Percentiles rank a stretch among this genome's conserved stretches.
Conservation (phyloP, 2,888 invertebrate genomes). For the Amaurobius ferox region DNA sequence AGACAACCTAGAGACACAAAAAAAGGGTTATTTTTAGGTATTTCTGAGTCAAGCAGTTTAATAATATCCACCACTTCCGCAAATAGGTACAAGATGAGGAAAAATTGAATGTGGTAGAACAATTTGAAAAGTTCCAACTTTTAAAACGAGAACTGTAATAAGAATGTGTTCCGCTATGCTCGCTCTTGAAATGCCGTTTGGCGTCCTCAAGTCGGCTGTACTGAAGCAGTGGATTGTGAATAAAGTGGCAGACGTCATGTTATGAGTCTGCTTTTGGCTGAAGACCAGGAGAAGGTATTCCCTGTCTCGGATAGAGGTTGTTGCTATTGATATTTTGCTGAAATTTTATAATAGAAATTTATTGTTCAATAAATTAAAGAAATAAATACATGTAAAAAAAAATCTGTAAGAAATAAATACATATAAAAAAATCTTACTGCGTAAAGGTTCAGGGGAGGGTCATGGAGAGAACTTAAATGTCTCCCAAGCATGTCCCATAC, state of each 20-base stretch:
- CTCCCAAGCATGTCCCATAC: too few species aligned
- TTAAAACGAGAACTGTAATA: not conserved
- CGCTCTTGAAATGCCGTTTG: not conserved
- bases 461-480: too few species aligned
- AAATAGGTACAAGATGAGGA: not conserved
- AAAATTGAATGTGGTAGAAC: not conserved
- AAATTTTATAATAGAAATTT: too few species aligned
- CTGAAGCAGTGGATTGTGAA: not conserved
- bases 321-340: too few species aligned
- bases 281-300: not conserved
- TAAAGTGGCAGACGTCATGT: not conserved
- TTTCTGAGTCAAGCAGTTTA: slow-evolving; percentile 2
- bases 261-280: not conserved
- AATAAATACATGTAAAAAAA: too few species aligned
- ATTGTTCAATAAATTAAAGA: too few species aligned
- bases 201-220: not conserved
- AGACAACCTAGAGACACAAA: not conserved
- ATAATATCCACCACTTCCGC: not conserved
- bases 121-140: not conserved
- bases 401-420: too few species aligned
- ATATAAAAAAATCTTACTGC: too few species aligned
- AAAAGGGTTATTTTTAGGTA: not conserved
- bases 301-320: too few species aligned
- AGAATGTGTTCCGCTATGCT: not conserved
- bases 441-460: too few species aligned